phyloP scores from a whole-genome alignment of 2,797 vertebrate species.

The Hydrophis major region DNA sequence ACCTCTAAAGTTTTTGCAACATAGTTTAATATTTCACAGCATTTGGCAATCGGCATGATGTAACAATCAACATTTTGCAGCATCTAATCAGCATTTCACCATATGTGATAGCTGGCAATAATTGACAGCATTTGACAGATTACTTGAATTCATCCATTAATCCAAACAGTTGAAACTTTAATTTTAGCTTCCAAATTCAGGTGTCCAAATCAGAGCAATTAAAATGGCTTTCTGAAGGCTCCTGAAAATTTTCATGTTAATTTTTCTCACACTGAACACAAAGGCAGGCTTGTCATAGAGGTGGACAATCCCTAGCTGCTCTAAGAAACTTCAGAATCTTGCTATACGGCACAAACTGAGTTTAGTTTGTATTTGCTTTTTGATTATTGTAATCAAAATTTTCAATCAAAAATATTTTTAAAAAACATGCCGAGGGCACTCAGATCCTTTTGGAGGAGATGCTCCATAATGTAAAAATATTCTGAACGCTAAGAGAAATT shows the following conservation, averaged over 20 bases:
- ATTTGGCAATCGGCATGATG: neutral
- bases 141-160: conserved; percentile 9
- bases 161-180: neutral
- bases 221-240: neutral
- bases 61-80: conserved; percentile 5
- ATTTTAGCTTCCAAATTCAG: conserved; percentile 2
- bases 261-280: neutral
- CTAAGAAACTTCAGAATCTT: neutral
- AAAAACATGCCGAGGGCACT: neutral
- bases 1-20: neutral
- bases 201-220: neutral
- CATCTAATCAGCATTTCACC: conserved; percentile 3
- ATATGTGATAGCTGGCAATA: conserved; percentile 18
- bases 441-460: neutral
- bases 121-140: conserved; percentile 1
- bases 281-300: neutral
- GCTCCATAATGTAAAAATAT: neutral
- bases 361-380: neutral
- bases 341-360: neutral
- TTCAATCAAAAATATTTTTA: neutral
- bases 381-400: neutral
- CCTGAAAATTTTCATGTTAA: neutral
- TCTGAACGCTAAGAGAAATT: neutral
- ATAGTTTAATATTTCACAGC: neutral
- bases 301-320: neutral